Percentiles rank a stretch among this genome's conserved stretches.
Evolutionary conservation across 2,888 invertebrate species (phyloP).

Genomic region (Bruchidius siliquastri): DNA sequence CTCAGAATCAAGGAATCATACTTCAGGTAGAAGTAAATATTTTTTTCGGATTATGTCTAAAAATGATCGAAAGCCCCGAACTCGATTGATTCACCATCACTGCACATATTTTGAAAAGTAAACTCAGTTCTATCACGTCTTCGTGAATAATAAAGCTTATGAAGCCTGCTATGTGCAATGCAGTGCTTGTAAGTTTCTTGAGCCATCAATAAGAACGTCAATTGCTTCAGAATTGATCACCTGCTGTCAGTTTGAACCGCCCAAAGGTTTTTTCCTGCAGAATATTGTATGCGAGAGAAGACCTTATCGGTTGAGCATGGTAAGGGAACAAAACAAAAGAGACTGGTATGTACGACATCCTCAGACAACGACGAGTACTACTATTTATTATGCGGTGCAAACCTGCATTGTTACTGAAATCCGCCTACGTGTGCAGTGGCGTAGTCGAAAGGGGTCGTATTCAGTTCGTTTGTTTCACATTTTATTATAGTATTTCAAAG

Average conservation of each 20-base stretch:
- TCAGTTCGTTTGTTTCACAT: not conserved
- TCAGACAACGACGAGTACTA: not conserved
- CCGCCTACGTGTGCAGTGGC: not conserved
- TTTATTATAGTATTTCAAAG: too few species aligned
- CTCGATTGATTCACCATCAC: too few species aligned
- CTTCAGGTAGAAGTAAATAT: too few species aligned
- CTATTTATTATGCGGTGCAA: not conserved
- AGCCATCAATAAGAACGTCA: not conserved
- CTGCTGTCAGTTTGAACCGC: not conserved
- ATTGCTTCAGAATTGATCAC: not conserved
- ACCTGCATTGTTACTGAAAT: not conserved
- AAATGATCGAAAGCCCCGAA: too few species aligned
- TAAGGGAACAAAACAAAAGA: not conserved
- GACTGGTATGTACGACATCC: not conserved
- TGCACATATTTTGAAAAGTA: too few species aligned
- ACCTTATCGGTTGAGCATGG: not conserved
- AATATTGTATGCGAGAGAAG: not conserved
- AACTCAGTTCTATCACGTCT: too few species aligned
- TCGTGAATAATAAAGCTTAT: too few species aligned
- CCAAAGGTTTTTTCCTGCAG: not conserved
- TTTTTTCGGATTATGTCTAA: too few species aligned
- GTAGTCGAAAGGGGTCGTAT: not conserved
- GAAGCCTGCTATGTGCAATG: not conserved
- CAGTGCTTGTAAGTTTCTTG: not conserved
- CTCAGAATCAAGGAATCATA: too few species aligned